These are phyloP conservation scores for human DNA, from an alignment of 2,113 vertebrate genomes.

Conservation along the genomic window DNA sequence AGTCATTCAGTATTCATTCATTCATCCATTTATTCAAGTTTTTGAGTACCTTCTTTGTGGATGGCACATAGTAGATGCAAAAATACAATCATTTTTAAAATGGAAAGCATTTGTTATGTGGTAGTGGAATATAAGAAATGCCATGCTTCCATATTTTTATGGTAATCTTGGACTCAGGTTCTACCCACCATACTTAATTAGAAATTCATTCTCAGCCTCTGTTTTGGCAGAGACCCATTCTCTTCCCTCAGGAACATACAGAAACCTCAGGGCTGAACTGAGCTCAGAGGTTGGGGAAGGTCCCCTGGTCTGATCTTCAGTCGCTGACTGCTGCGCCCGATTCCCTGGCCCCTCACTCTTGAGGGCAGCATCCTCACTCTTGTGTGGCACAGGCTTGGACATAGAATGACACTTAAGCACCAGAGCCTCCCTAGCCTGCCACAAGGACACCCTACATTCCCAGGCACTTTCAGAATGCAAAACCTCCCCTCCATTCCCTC, in stretches of 20 bases:
- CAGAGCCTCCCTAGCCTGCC: neutral
- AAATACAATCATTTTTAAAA: neutral
- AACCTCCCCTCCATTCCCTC: neutral
- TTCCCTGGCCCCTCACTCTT: neutral
- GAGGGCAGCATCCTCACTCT: neutral
- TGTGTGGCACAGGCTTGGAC: neutral
- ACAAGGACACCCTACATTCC: neutral
- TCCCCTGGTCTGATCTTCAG: neutral
- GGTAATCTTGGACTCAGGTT: neutral
- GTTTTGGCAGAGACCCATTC: neutral
- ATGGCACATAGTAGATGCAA: neutral
- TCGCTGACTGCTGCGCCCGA: neutral
- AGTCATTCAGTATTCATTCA: neutral
- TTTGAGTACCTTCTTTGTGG: neutral
- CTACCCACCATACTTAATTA: neutral
- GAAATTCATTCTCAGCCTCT: neutral
- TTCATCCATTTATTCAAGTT: neutral
- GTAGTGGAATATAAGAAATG: neutral
- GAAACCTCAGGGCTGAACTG: neutral
- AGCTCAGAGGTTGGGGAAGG: neutral
- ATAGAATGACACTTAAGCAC: neutral
- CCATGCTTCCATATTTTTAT: neutral
- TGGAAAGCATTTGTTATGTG: neutral
- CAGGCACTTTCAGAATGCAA: neutral
- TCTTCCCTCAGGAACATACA: neutral